Conservation (phyloP, 2,888 invertebrate genomes). For the Sisyra nigra region DNA sequence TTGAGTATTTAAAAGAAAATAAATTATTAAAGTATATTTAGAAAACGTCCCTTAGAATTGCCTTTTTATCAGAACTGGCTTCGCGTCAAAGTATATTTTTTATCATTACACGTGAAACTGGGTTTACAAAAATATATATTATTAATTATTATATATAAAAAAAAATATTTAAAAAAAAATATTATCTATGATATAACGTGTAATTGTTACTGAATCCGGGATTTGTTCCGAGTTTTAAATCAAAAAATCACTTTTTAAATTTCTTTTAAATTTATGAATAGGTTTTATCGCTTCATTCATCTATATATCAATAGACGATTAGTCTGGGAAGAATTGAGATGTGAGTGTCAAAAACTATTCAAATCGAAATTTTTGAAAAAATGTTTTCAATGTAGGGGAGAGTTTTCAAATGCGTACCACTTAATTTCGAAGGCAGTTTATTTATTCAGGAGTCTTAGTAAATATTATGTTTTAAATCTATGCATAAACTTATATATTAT, state of each 20-base stretch:
- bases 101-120: conserved; percentile 15
- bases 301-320: no score
- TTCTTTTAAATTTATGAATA: neutral
- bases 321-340: no score
- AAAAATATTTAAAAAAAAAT: neutral
- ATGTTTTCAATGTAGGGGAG: no score
- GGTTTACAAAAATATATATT: conserved; percentile 9
- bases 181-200: neutral
- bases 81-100: conserved; percentile 21
- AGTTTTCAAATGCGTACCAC: no score
- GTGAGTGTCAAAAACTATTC: no score
- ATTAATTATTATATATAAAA: neutral
- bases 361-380: no score
- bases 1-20: no score
- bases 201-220: neutral
- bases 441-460: no score
- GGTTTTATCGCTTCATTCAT: neutral
- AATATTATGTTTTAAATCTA: no score
- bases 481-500: no score
- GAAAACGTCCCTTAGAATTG: conserved; percentile 19
- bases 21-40: conserved; percentile 2
- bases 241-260: neutral
- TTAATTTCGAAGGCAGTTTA: no score
- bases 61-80: conserved; percentile 21
- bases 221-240: neutral